These are phyloP conservation scores for Podilymbus podiceps DNA, from an alignment of 2,113 vertebrate genomes.

Conservation along the genomic window DNA sequence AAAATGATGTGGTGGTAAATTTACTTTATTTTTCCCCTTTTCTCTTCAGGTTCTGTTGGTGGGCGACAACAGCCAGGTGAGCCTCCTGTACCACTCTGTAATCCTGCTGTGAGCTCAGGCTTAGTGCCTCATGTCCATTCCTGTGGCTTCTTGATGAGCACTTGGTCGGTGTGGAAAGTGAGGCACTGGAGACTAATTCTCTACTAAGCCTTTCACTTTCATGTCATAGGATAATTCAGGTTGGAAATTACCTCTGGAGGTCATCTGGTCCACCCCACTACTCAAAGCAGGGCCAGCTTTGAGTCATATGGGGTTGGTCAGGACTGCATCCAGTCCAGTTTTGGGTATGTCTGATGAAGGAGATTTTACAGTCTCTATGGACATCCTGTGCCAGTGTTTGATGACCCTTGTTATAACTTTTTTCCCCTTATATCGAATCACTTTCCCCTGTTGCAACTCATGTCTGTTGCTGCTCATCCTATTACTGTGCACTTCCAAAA, in stretches of 20 bases:
- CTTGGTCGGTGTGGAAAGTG: background rate
- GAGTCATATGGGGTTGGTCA: background rate
- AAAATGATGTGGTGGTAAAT: background rate
- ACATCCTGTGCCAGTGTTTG: background rate
- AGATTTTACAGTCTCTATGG: background rate
- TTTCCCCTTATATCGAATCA: background rate
- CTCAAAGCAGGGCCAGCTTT: background rate
- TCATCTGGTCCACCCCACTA: background rate
- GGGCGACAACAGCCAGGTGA: conserved; percentile 72
- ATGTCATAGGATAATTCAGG: background rate
- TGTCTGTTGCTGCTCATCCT: background rate
- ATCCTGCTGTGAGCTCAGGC: background rate
- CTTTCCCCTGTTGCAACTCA: background rate
- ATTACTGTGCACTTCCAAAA: background rate
- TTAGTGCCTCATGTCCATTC: background rate
- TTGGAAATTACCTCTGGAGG: background rate
- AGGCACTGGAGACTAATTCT: background rate
- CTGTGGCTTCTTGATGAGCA: conserved; percentile 11
- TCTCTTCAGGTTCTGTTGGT: conserved; percentile 62
- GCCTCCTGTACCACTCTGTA: background rate
- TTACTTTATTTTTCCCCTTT: background rate
- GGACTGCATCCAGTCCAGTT: background rate
- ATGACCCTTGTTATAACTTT: background rate
- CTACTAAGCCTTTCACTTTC: conserved; percentile 2
- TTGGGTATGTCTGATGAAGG: background rate